Percentiles rank a stretch among this genome's conserved stretches.
These are phyloP conservation scores for Lates calcarifer DNA, from an alignment of 2,113 vertebrate genomes.

Conservation along the genomic window DNA sequence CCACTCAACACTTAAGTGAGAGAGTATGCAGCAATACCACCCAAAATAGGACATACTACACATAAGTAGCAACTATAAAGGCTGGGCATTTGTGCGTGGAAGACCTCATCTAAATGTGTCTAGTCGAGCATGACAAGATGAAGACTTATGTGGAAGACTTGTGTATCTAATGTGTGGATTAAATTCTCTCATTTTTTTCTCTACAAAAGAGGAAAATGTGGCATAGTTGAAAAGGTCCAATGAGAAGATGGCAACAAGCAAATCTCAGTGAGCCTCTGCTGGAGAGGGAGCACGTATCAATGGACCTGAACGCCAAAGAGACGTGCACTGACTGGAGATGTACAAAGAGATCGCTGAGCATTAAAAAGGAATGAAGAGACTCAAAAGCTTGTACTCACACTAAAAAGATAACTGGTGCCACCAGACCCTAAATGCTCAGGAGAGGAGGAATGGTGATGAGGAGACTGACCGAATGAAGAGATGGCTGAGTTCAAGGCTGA, in stretches of 20 bases:
- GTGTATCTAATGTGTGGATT: background rate
- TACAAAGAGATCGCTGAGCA: background rate
- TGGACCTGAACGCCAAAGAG: background rate
- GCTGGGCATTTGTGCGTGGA: background rate
- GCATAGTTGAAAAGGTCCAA: background rate
- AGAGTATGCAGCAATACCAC: background rate
- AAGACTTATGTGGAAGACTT: no score
- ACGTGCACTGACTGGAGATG: background rate
- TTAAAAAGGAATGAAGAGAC: background rate
- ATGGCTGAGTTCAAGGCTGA: background rate
- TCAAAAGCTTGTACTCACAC: background rate
- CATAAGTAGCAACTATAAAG: background rate
- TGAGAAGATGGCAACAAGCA: background rate
- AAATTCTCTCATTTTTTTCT: background rate
- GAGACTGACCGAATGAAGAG: background rate
- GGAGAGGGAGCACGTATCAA: background rate
- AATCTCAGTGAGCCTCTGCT: constrained; percentile 2
- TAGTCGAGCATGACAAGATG: background rate
- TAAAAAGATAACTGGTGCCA: background rate
- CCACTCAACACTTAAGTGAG: background rate
- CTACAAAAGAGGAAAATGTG: background rate
- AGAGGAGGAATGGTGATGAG: background rate
- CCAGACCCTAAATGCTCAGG: background rate
- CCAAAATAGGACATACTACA: constrained; percentile 20
- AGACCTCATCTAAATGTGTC: background rate